phyloP scores from a whole-genome alignment of 2,888 invertebrate species.

The Operophtera brumata region DNA sequence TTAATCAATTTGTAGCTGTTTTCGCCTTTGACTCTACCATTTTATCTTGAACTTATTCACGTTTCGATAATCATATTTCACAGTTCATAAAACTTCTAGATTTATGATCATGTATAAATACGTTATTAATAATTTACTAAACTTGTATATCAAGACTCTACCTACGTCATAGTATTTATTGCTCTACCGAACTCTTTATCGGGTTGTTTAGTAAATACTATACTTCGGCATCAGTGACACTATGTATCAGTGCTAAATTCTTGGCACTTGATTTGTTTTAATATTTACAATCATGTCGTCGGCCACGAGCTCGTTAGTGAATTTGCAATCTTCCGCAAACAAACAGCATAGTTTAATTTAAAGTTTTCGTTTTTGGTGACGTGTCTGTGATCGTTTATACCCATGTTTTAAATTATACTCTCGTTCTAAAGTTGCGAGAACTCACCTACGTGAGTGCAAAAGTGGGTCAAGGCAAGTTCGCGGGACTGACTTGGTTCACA shows the following conservation, averaged over 20 bases:
- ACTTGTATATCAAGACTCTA: no score
- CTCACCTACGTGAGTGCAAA: conserved; percentile 42
- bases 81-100: no score
- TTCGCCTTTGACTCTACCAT: no score
- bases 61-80: no score
- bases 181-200: conserved; percentile 1
- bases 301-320: not conserved
- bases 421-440: conserved; percentile 50
- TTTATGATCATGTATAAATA: no score
- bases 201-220: conserved; percentile 7
- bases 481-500: conserved; percentile 59
- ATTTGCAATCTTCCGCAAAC: conserved; percentile 8
- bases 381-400: conserved; percentile 17
- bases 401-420: conserved; percentile 21
- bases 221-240: conserved; percentile 4
- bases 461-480: conserved; percentile 74
- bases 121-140: no score
- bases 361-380: conserved; percentile 12
- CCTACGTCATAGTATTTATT: no score
- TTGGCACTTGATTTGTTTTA: conserved; percentile 14
- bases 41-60: no score
- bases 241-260: conserved; percentile 4
- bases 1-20: no score
- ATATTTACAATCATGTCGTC: not conserved
- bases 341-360: not conserved